These are phyloP conservation scores for Alsophila aescularia DNA, from an alignment of 2,888 invertebrate genomes.

Conservation along the genomic window DNA sequence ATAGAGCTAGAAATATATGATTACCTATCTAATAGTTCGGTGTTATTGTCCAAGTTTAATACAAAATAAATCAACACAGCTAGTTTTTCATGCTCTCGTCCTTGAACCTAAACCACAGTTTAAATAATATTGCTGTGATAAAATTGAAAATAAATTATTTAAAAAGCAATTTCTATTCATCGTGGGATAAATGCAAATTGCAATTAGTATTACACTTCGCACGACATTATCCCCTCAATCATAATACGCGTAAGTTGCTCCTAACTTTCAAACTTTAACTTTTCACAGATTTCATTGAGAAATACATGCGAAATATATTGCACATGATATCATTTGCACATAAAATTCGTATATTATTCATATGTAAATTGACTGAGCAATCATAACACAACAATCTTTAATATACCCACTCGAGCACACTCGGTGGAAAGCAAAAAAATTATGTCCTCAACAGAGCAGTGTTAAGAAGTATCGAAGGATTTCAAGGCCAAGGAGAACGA, in stretches of 20 bases:
- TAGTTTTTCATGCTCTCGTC: slow-evolving; percentile 1
- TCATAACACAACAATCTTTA: slow-evolving; percentile 70
- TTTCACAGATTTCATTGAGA: slow-evolving; percentile 60
- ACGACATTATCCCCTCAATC: neutral
- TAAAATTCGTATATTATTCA: slow-evolving; percentile 72
- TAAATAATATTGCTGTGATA: too few species aligned
- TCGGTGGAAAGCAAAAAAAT: slow-evolving; percentile 53
- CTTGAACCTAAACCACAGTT: neutral
- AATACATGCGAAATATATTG: slow-evolving; percentile 55
- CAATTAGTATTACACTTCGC: neutral
- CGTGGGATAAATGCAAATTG: neutral
- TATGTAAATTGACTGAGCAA: slow-evolving; percentile 75
- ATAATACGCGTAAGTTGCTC: neutral
- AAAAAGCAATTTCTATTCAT: too few species aligned
- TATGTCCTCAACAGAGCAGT: slow-evolving; percentile 1
- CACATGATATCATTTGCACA: slow-evolving; percentile 67
- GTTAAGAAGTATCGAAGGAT: slow-evolving; percentile 9
- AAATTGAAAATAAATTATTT: too few species aligned
- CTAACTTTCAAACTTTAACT: slow-evolving; percentile 12
- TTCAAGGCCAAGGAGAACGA: neutral
- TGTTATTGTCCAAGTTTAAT: neutral
- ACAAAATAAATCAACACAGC: too few species aligned
- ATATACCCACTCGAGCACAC: slow-evolving; percentile 56
- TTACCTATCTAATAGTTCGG: neutral
- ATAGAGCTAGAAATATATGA: neutral